Percentiles rank a stretch among this genome's conserved stretches.
Conservation (phyloP, 2,888 invertebrate genomes). For the Cacoxenus indagator region DNA sequence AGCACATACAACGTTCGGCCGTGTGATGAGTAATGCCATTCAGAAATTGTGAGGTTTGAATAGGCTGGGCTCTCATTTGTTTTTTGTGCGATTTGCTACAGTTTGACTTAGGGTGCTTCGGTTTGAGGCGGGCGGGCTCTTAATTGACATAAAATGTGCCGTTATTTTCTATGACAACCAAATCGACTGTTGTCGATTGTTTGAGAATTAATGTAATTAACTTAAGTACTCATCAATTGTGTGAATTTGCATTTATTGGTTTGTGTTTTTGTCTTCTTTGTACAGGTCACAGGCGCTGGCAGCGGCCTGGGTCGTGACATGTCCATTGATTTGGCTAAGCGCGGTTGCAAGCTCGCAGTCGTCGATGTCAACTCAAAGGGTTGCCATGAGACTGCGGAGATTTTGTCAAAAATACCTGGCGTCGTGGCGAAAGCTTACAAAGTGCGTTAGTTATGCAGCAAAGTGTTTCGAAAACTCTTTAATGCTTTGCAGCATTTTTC, state of each 20-base stretch:
- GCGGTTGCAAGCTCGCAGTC: slow-evolving; percentile 70
- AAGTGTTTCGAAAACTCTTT: not conserved
- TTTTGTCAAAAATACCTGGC: slow-evolving; percentile 64
- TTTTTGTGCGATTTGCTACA: not conserved
- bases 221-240: slow-evolving; percentile 27
- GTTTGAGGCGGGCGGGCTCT: not conserved
- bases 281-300: slow-evolving; percentile 71
- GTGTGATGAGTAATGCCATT: slow-evolving; percentile 21
- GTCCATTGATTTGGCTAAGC: slow-evolving; percentile 67
- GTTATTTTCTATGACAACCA: not conserved
- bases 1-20: too few relatives aligned
- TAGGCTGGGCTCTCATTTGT: not conserved
- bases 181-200: slow-evolving; percentile 45
- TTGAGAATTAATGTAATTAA: slow-evolving; percentile 57
- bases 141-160: not conserved
- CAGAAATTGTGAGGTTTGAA: slow-evolving; percentile 1
- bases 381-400: slow-evolving; percentile 66
- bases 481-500: not conserved
- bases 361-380: slow-evolving; percentile 69
- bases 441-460: slow-evolving; percentile 42
- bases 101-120: too few relatives aligned
- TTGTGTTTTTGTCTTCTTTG: not conserved
- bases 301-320: slow-evolving; percentile 72
- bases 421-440: slow-evolving; percentile 67
- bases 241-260: slow-evolving; percentile 6